Base-by-base conservation (phyloP, 1,140 invertebrate genomes). In the Caenorhabditis remanei region DNA sequence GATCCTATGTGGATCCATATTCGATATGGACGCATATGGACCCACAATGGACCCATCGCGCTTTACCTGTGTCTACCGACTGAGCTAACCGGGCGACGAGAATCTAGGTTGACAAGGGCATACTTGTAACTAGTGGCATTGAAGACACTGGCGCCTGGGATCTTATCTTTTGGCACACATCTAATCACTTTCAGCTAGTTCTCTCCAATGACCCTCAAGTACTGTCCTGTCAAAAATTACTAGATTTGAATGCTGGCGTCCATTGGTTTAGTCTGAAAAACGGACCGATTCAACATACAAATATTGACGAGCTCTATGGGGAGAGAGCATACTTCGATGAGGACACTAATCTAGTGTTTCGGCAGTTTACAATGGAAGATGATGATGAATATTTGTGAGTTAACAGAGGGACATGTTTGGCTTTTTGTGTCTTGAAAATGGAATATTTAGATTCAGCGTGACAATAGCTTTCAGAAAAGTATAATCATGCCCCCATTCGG, bases 351-450 rank as follows among this genome's bases (percentile, higher is more conserved):
- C 14, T 85, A n/a, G 67, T 85, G 4, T 85, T 85, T 32, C 11
- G 67, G 7, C 4, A 79, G 4, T 50, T 75, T 8, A 19, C 43
- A 16, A 46, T 85, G 24, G 46, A 58, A 65, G 85, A 85, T 48
- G 41, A 85, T 65, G 85, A 85, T 56, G 67, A 71, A 19, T 85
- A 75, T n/a, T 85, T 71, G 82, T 84, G n/a, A 83, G 53, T 58
- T 56, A 32, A 32, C 32, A 32, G 32, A 0, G 2, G 58, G 8
- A 7, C 24, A 9, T 14, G 1, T 32, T 32, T 32, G 32, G 32
- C 32, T 32, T 32, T 32, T 32, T 32, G 32, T 32, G 32, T 32
- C 32, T 32, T 32, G 32, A 32, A 32, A 32, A 32, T 32, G 2
- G 32, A 32, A 32, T 32, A 2, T 32, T 32, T 32, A 32, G 2